A percentile compares a stretch with the other conserved stretches of the same genome.
Evolutionary conservation across 2,888 invertebrate species (phyloP).

Genomic region (Sycophila texana): DNA sequence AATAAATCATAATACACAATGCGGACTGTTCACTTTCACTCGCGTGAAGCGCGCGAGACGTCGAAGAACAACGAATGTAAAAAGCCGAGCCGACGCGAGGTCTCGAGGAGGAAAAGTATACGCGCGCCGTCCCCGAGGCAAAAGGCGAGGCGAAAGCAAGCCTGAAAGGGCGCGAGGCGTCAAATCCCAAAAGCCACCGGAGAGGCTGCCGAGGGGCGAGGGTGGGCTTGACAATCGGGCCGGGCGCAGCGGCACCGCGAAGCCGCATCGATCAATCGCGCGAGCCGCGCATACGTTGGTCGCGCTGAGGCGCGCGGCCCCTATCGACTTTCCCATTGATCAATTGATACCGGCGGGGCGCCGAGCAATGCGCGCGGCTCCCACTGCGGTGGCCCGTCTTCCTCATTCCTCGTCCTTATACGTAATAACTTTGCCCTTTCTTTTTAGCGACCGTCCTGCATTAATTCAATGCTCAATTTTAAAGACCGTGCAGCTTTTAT

Average conservation of each 20-base stretch:
- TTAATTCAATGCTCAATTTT: too few species aligned
- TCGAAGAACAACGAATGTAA: neutral
- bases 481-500: too few species aligned
- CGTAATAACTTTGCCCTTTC: too few species aligned
- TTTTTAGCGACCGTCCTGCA: too few species aligned
- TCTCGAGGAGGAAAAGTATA: neutral
- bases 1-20: too few species aligned
- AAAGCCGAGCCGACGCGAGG: neutral
- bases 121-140: neutral
- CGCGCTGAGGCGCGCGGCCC: neutral
- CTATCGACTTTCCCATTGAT: constrained; percentile 47
- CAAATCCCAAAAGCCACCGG: constrained; percentile 48
- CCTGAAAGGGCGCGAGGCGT: constrained; percentile 23
- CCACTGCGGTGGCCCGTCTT: constrained; percentile 8
- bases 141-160: neutral
- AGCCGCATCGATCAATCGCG: constrained; percentile 62
- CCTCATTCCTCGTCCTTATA: neutral
- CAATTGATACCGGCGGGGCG: constrained; percentile 41
- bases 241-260: constrained; percentile 15
- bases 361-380: constrained; percentile 11
- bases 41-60: neutral
- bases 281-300: constrained; percentile 3
- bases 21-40: neutral
- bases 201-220: neutral
- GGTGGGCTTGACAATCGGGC: constrained; percentile 9